phyloP scores from a whole-genome alignment of 2,888 invertebrate species.

The Stenurella melanura region DNA sequence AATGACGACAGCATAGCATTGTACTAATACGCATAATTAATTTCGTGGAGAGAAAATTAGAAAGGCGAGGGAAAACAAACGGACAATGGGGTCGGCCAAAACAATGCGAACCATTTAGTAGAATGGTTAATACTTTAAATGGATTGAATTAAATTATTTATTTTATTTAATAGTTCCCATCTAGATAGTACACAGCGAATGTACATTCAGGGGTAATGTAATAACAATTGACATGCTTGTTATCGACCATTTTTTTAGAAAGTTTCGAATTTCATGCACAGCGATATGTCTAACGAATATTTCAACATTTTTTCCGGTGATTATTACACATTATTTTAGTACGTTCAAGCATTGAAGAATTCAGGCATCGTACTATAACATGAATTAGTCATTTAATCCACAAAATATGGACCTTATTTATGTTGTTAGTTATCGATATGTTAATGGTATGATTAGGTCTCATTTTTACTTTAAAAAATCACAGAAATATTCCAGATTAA shows the following conservation, averaged over 20 bases:
- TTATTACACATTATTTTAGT: no score
- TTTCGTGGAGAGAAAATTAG: background rate
- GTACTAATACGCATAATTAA: constrained; percentile 12
- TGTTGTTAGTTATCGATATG: background rate
- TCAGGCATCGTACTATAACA: no score
- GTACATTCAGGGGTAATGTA: no score
- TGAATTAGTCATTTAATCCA: no score
- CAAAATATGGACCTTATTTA: no score
- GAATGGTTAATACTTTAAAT: constrained; percentile 12
- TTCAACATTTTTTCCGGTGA: no score
- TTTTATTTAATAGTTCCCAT: background rate
- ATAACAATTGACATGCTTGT: no score
- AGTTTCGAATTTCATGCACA: no score
- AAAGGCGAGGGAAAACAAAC: constrained; percentile 5
- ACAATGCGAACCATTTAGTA: constrained; percentile 10
- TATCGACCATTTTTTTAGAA: no score
- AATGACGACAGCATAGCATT: background rate
- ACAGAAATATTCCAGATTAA: background rate
- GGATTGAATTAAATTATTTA: constrained; percentile 18
- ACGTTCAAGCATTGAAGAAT: no score
- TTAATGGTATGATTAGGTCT: background rate
- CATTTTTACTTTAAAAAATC: background rate
- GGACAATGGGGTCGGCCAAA: background rate
- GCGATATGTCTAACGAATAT: no score
- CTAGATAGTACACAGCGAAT: no score